Base-by-base conservation (phyloP, 2,797 vertebrate genomes). In the Oreochromis grahami region DNA sequence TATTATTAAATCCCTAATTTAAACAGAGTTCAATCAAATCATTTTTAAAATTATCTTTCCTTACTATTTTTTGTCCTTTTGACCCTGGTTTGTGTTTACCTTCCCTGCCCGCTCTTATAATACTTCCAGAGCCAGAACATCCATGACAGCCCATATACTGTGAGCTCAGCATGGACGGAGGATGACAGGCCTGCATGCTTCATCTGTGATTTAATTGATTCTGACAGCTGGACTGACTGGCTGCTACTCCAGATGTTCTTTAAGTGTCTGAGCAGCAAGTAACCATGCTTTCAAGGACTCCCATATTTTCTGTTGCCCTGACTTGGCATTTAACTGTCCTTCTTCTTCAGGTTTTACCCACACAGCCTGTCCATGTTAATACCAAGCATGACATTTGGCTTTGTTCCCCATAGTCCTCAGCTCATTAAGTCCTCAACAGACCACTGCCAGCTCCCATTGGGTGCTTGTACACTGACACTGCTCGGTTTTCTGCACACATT, bases 241-340 rank as follows among this genome's bases (percentile, higher is more conserved):
- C 85, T 88, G 78, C 86, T 92, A 12, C 60, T 90, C 90, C 93
- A 94, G 88, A 93, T 94, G 91, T 90, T 92, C 60, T 24, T 79
- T 60, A 65, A 14, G 26, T 50, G n/a, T 87, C 78, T 79, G 80
- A 90, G 86, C 88, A 83, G 86, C 76, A 89, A 87, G 85, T 91
- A 83, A 55, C 83, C 9, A 65, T 53, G 78, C 90, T 93, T 92
- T 87, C 88, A 91, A 93, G 79, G 86, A 87, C 83, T 89, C 43
- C 56, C 72, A 50, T 45, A 41, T 77, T 50, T 81, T 78, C 65
- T 84, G 82, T 88, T 88, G 52, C 48, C 65, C 29, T 72, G 43
- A 79, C 53, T 48, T 87, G 56, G 76, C 34, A 76, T 81, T 63
- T 52, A 78, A 24, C 53, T 15, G 77, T 79, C 29, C 36, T 55